phyloP scores from a whole-genome alignment of 30 jellyfish, hydroid and myxozoan genomes.

The Hydractinia symbiolongicarpus region DNA sequence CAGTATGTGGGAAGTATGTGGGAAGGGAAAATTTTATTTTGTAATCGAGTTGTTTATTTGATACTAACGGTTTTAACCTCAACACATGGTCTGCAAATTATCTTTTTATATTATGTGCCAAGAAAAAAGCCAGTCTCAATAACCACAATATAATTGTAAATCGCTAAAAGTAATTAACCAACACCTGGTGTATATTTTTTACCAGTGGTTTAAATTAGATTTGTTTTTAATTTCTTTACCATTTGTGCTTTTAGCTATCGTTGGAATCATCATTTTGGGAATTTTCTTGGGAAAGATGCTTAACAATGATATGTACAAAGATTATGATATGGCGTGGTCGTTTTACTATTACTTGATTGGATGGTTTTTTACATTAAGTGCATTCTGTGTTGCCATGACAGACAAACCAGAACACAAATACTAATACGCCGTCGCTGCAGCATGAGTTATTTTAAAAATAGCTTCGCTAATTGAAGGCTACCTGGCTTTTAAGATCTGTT shows the following conservation, averaged over 20 bases:
- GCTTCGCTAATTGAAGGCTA: too few species aligned
- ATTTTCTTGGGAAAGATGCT: conserved; percentile 2
- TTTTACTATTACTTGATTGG: conserved; percentile 17
- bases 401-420: not conserved
- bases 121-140: not conserved
- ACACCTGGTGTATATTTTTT: not conserved
- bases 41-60: too few species aligned
- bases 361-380: conserved; percentile 18
- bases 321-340: not conserved
- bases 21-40: too few species aligned
- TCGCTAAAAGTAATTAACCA: not conserved
- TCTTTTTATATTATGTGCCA: too few species aligned
- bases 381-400: not conserved
- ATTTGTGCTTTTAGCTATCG: not conserved
- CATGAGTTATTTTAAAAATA: too few species aligned
- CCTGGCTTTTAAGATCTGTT: too few species aligned
- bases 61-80: too few species aligned
- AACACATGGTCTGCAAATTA: too few species aligned
- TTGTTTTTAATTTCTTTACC: not conserved
- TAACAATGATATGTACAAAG: not conserved
- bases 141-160: not conserved
- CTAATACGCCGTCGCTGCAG: too few species aligned
- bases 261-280: conserved; percentile 11
- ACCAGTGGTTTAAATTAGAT: not conserved
- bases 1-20: too few species aligned